These are phyloP conservation scores for Plagodis dolabraria DNA, from an alignment of 2,888 invertebrate genomes.

Conservation along the genomic window DNA sequence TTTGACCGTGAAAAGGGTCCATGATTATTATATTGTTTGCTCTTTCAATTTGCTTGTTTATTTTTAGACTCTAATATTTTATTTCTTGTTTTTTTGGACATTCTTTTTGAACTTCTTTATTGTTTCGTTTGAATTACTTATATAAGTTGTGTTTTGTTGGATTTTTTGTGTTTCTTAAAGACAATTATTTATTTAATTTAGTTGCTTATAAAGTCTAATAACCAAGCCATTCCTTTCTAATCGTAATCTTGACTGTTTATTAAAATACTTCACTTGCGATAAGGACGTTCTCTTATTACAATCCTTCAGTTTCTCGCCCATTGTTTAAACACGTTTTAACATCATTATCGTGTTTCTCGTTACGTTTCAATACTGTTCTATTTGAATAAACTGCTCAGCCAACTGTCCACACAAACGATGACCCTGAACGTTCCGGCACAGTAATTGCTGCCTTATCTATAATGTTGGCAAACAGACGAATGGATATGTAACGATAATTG, in stretches of 20 bases:
- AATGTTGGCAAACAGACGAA: constrained; percentile 10
- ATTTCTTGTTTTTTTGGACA: too few species aligned
- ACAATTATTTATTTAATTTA: too few species aligned
- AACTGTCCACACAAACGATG: constrained; percentile 28
- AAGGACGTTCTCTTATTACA: constrained; percentile 31
- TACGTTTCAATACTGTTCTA: constrained; percentile 21
- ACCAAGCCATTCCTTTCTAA: background rate
- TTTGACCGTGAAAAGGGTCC: constrained; percentile 66
- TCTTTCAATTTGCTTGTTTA: constrained; percentile 22
- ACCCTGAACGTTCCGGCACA: constrained; percentile 35
- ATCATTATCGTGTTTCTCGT: constrained; percentile 20
- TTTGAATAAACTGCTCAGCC: constrained; percentile 21
- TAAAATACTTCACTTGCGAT: constrained; percentile 24
- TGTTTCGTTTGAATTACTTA: too few species aligned
- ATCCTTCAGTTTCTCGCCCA: constrained; percentile 10
- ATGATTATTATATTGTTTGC: constrained; percentile 40
- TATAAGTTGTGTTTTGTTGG: too few species aligned
- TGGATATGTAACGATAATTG: constrained; percentile 11
- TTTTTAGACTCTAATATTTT: background rate
- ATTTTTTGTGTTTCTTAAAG: too few species aligned
- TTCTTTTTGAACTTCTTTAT: too few species aligned
- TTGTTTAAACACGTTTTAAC: constrained; percentile 27
- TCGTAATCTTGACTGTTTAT: constrained; percentile 8
- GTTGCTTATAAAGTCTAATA: background rate
- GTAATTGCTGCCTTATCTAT: constrained; percentile 18